Percentiles rank a stretch among this genome's conserved stretches.
phyloP scores from a whole-genome alignment of 2,797 vertebrate genomes.

The Sphaeramia orbicularis region DNA sequence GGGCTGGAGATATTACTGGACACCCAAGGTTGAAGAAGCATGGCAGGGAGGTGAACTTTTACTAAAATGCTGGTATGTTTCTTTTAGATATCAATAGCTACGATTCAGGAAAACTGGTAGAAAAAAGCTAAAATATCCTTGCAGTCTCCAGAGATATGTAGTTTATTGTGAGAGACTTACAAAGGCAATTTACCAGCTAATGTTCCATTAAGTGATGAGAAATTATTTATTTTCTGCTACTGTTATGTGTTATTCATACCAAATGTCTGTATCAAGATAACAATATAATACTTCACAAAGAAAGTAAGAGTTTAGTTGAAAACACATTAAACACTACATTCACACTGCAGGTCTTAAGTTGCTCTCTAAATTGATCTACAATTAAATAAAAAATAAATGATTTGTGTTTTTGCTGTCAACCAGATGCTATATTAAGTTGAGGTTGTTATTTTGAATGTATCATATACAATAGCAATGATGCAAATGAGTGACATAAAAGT shows the following conservation, averaged over 20 bases:
- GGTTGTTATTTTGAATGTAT: too few relatives aligned
- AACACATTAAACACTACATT: slow-evolving; percentile 70
- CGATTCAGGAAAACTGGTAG: slow-evolving; percentile 23
- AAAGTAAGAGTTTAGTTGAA: slow-evolving; percentile 62
- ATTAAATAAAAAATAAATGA: too few relatives aligned
- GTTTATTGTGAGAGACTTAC: slow-evolving; percentile 51
- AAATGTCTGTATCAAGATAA: slow-evolving; percentile 62
- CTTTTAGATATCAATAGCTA: slow-evolving; percentile 29
- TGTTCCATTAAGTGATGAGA: slow-evolving; percentile 14
- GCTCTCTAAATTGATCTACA: too few relatives aligned
- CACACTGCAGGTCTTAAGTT: too few relatives aligned
- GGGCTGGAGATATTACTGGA: slow-evolving; percentile 53
- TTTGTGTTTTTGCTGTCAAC: too few relatives aligned
- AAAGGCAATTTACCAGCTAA: slow-evolving; percentile 43
- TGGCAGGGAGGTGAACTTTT: slow-evolving; percentile 21
- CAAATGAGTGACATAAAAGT: too few relatives aligned
- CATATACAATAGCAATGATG: too few relatives aligned
- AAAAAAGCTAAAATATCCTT: slow-evolving; percentile 31
- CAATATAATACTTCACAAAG: slow-evolving; percentile 59
- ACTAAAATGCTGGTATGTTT: slow-evolving; percentile 26
- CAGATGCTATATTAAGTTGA: too few relatives aligned
- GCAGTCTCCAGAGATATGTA: slow-evolving; percentile 32
- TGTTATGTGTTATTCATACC: slow-evolving; percentile 49
- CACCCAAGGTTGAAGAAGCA: slow-evolving; percentile 45
- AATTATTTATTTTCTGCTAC: slow-evolving; percentile 25